These are phyloP conservation scores for Magallana gigas DNA, from an alignment of 1,140 invertebrate species.

Conservation along the genomic window DNA sequence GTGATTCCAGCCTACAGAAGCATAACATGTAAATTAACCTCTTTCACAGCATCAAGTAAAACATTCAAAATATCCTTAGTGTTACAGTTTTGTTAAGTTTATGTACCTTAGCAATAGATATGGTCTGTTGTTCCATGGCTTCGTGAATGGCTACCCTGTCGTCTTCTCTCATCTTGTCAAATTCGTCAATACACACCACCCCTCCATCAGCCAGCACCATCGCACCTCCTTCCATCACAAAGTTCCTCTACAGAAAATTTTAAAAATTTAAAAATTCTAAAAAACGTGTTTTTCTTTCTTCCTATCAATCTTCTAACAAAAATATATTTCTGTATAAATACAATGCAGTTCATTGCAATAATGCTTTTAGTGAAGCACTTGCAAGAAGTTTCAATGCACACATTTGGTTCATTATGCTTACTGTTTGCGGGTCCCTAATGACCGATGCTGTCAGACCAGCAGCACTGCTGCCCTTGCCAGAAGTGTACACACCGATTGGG, in stretches of 20 bases:
- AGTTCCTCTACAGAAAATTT: slow-evolving; percentile 88
- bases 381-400: too few species aligned
- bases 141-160: slow-evolving; percentile 99
- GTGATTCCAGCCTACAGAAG: slow-evolving; percentile 94
- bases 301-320: too few species aligned
- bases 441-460: slow-evolving; percentile 99
- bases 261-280: too few species aligned
- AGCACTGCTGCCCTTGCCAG: slow-evolving; percentile 98
- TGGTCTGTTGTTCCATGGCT: slow-evolving; percentile 99
- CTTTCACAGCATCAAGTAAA: too few species aligned
- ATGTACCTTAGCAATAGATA: slow-evolving; percentile 97
- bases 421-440: slow-evolving; percentile 93
- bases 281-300: background rate
- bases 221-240: slow-evolving; percentile 99
- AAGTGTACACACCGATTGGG: slow-evolving; percentile 97
- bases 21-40: too few species aligned
- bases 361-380: too few species aligned
- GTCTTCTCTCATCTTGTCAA: slow-evolving; percentile 99
- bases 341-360: too few species aligned
- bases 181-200: slow-evolving; percentile 99
- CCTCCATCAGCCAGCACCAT: slow-evolving; percentile 99
- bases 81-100: too few species aligned
- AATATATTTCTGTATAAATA: too few species aligned
- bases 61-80: too few species aligned
- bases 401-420: slow-evolving; percentile 78